These are phyloP conservation scores for Cephus nigrinus DNA, from an alignment of 2,888 invertebrate species.

Conservation along the genomic window DNA sequence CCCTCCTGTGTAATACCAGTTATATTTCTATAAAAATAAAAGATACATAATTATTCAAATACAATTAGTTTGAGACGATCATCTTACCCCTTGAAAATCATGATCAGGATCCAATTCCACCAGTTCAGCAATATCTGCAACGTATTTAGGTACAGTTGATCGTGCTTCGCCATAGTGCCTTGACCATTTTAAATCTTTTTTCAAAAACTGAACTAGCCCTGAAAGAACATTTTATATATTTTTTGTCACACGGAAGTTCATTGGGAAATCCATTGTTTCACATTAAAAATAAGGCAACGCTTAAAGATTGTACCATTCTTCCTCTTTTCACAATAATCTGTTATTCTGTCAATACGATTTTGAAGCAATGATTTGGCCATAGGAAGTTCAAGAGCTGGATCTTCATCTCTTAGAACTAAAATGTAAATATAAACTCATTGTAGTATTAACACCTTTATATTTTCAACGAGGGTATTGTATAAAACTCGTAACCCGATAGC, in stretches of 20 bases:
- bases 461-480: not conserved
- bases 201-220: constrained; percentile 9
- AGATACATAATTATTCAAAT: not conserved
- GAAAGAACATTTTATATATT: not conserved
- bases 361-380: constrained; percentile 45
- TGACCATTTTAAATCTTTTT: constrained; percentile 41
- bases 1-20: constrained; percentile 62
- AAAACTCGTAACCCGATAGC: not conserved
- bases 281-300: not conserved
- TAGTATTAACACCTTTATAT: too few relatives aligned
- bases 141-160: constrained; percentile 45
- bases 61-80: not conserved
- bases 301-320: constrained; percentile 32
- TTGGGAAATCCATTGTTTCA: too few relatives aligned
- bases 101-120: constrained; percentile 60
- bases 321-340: constrained; percentile 42
- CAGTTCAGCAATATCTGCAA: constrained; percentile 53
- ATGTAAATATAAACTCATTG: not conserved
- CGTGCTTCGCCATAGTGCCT: constrained; percentile 11
- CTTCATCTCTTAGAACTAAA: constrained; percentile 47
- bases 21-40: constrained; percentile 48
- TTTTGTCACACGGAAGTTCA: too few relatives aligned
- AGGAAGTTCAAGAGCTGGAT: constrained; percentile 52
- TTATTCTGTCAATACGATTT: constrained; percentile 45
- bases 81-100: constrained; percentile 54